Evolutionary conservation across 2,113 vertebrate genomes (phyloP), one percentile per base, ranked within the genome.

Genomic region (Zosterops hypoxanthus): DNA sequence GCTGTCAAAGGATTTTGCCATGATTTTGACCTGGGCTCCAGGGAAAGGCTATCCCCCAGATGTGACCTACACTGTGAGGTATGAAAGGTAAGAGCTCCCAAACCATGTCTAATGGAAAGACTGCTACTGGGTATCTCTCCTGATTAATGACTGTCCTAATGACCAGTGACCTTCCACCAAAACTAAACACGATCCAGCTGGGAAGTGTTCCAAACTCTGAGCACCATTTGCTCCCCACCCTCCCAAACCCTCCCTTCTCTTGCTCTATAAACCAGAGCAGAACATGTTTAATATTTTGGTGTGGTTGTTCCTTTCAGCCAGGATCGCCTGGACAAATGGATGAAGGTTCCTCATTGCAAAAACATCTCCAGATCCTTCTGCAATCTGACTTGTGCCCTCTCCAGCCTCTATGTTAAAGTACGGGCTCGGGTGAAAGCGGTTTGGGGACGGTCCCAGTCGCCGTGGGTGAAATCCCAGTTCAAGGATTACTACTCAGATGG

Each of bases 11-110:
- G 94, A 97, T 59, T 98, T 98, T 94, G 84, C 79, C 14, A 87
- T 97, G 78, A 95, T 97, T 66, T 34, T 98, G 96, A 96, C 81
- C 0, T 98, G 98, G 98, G 46, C 89, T 25, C 97, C 98, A 11
- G 97, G 93, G 39, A 87, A 93, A 36, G 95, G 85, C 19, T 95
- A 78, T 53, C 89, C 97, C 8, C 83, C 82, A 19, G 47, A 86
- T 0, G 88, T 97, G 70, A 95, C 70, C 6, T 98, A 98, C 66
- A 91, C 82, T 1, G 98, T 98, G 87, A 78, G 70, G 23, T 97
- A 97, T 39, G 86, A 91, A 64, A 95, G 94, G 98, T 98, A 93
- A 66, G 93, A 20, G 50, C 82, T 47, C 11, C 22, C 39, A 31
- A 34, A 46, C 5, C 83, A 4, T 9, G 36, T 22, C 16, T 8